Evolutionary conservation across 2,113 vertebrate genomes (phyloP).

Genomic region (Percopsis transmontana): DNA sequence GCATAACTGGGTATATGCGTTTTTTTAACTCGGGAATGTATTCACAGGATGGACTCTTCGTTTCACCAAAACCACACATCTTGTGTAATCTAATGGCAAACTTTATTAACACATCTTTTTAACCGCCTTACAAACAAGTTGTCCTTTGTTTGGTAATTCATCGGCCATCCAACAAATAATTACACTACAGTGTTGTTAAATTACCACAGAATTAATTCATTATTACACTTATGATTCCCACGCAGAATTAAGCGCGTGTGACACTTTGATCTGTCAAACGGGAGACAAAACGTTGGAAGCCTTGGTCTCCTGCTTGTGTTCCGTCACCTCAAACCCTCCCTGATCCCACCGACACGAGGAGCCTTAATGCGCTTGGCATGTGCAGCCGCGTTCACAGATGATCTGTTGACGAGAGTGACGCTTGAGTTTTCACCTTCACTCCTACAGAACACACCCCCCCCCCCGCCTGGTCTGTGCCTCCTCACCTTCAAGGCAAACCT

Average conservation of each 20-base stretch:
- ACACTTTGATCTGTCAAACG: conserved; percentile 61
- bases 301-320: conserved; percentile 30
- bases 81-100: background rate
- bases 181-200: conserved; percentile 1
- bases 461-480: conserved; percentile 38
- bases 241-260: conserved; percentile 48
- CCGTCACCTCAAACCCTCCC: conserved; percentile 45
- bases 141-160: conserved; percentile 54
- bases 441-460: conserved; percentile 25
- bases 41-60: background rate
- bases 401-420: conserved; percentile 66
- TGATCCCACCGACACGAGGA: conserved; percentile 11
- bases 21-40: too few relatives aligned
- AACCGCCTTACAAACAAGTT: conserved; percentile 61
- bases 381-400: conserved; percentile 37
- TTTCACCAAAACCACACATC: conserved; percentile 29
- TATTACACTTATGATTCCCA: too few relatives aligned
- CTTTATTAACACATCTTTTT: conserved; percentile 26
- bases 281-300: conserved; percentile 53
- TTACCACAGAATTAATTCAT: too few relatives aligned
- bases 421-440: conserved; percentile 70
- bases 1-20: too few relatives aligned
- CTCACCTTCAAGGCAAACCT: conserved; percentile 66
- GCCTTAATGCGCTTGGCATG: conserved; percentile 57
- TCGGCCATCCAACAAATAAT: conserved; percentile 56